Evolutionary conservation across 35 echinoderm and acorn worm genomes (phyloP).

Genomic region (Apostichopus parvimensis): DNA sequence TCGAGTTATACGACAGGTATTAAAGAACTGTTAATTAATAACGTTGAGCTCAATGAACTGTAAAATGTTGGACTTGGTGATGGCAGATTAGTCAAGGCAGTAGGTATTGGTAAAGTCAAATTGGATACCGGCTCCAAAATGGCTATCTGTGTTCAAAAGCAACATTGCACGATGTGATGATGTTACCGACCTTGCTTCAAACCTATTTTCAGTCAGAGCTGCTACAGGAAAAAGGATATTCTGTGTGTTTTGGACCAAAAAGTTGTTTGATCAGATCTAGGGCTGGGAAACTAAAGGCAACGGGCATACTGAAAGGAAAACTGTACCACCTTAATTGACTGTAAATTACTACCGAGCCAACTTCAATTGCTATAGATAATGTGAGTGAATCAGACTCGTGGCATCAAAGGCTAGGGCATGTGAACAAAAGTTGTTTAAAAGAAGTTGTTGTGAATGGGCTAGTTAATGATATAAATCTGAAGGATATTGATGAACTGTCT

Average conservation of each 20-base stretch:
- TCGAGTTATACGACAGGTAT: not conserved
- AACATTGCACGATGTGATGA: not conserved
- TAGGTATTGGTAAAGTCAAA: conserved; percentile 2
- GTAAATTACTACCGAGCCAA: not conserved
- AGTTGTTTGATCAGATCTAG: not conserved
- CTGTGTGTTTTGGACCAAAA: not conserved
- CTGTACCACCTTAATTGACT: not conserved
- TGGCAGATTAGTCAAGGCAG: not conserved
- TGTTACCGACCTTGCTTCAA: not conserved
- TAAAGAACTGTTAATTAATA: not conserved
- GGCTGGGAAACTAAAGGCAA: not conserved
- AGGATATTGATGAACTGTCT: not conserved
- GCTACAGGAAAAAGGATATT: not conserved
- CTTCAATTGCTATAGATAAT: not conserved
- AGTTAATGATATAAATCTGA: not conserved
- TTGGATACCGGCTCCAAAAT: conserved; percentile 18
- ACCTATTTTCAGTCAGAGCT: not conserved
- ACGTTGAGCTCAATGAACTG: not conserved
- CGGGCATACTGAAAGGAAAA: no score
- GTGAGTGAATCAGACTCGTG: not conserved
- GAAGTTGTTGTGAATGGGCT: not conserved
- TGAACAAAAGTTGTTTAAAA: conserved; percentile 1
- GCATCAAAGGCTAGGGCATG: not conserved
- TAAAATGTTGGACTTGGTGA: conserved; percentile 16
- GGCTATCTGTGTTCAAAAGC: not conserved